These are phyloP conservation scores for Stenichneumon culpator DNA, from an alignment of 2,888 invertebrate species.

Conservation along the genomic window DNA sequence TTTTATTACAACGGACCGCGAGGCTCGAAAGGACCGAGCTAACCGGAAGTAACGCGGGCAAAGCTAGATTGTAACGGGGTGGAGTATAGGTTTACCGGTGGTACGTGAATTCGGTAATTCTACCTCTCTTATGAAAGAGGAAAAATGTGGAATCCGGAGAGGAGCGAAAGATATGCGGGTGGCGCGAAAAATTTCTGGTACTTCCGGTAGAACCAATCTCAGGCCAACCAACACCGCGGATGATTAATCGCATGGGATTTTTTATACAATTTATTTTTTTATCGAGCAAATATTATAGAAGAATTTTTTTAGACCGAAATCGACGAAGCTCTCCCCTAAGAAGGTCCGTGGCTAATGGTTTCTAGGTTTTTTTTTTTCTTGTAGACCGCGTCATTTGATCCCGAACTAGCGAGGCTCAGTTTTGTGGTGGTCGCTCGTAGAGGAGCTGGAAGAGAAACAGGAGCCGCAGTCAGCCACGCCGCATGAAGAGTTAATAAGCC, in stretches of 20 bases:
- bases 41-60: slow-evolving; percentile 59
- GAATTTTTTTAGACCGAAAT: no score
- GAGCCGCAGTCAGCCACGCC: slow-evolving; percentile 26
- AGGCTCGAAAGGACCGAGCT: slow-evolving; percentile 53
- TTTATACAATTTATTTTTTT: no score
- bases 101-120: slow-evolving; percentile 29
- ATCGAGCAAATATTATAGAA: no score
- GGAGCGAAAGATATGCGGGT: slow-evolving; percentile 20
- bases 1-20: slow-evolving; percentile 61
- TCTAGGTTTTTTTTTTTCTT: background rate
- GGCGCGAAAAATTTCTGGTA: slow-evolving; percentile 15
- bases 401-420: background rate
- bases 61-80: slow-evolving; percentile 24
- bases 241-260: no score
- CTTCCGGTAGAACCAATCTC: no score
- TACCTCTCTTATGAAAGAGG: background rate
- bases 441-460: slow-evolving; percentile 2
- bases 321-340: background rate
- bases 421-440: background rate
- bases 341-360: background rate
- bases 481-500: slow-evolving; percentile 60
- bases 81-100: background rate
- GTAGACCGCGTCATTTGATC: no score
- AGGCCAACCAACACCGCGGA: no score
- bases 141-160: background rate